phyloP scores from a whole-genome alignment of 53 echinoderm and acorn worm genomes.

The Zoroaster sp. region DNA sequence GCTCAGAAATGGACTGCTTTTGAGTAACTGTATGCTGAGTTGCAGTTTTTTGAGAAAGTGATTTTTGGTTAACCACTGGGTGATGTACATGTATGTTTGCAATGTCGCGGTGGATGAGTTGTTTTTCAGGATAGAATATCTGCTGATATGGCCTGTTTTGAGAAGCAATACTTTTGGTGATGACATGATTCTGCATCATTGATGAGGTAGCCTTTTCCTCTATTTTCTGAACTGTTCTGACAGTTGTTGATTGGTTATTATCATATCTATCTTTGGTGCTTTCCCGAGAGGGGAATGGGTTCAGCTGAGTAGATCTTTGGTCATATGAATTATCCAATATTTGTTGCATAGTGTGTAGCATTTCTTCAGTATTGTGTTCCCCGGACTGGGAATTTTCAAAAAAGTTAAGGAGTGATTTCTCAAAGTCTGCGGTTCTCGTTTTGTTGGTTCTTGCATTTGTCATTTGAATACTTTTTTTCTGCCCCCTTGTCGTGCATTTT shows the following conservation, averaged over 20 bases:
- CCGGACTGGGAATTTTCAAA: not conserved
- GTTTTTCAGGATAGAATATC: not conserved
- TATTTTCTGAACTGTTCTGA: not conserved
- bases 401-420: slow-evolving; percentile 15
- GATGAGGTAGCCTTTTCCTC: not conserved
- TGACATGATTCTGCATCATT: not conserved
- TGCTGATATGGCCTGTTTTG: not conserved
- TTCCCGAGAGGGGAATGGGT: not conserved
- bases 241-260: not conserved
- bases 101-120: not conserved
- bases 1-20: not conserved
- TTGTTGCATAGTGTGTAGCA: slow-evolving; percentile 21
- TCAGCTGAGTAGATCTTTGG: not conserved
- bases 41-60: not conserved
- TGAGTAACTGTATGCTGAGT: slow-evolving; percentile 4
- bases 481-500: not conserved
- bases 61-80: not conserved
- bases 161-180: not conserved
- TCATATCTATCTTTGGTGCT: not conserved
- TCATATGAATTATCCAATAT: not conserved
- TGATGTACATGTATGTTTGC: not conserved
- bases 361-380: not conserved
- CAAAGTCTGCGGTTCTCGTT: not conserved
- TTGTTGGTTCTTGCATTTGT: not conserved
- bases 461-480: slow-evolving; percentile 11